Percentiles rank a stretch among this genome's conserved stretches.
phyloP scores from a whole-genome alignment of 35 echinoderm and acorn worm species.

The Apostichopus japonicus region DNA sequence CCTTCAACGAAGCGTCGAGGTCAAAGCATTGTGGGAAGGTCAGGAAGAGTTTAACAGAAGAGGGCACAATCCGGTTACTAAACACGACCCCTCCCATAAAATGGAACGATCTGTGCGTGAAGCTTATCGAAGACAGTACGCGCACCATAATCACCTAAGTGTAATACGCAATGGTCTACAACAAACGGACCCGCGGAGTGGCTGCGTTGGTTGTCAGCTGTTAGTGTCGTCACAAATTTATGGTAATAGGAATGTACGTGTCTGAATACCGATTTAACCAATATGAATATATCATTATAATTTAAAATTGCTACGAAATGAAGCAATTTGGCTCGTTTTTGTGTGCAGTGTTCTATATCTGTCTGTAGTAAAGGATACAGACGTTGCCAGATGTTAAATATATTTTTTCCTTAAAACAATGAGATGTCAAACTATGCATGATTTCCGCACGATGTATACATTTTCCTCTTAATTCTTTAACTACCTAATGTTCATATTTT shows the following conservation, averaged over 20 bases:
- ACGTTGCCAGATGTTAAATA: too few species aligned
- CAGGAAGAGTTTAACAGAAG: neutral
- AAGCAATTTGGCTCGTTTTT: too few species aligned
- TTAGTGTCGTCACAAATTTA: conserved; percentile 17
- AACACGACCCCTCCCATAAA: neutral
- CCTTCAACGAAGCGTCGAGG: neutral
- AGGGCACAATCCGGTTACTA: neutral
- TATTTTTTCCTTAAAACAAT: too few species aligned
- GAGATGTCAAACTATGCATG: too few species aligned
- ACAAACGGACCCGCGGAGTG: neutral
- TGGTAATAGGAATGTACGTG: neutral
- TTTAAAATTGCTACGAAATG: too few species aligned
- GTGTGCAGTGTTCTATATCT: too few species aligned
- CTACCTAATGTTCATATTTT: too few species aligned
- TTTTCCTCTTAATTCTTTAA: too few species aligned
- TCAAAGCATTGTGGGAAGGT: neutral
- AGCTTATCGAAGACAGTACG: neutral
- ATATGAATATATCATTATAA: neutral
- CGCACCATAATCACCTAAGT: neutral
- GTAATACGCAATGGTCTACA: neutral
- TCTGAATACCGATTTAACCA: neutral
- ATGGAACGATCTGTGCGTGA: neutral
- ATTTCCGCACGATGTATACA: too few species aligned
- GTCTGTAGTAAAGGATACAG: too few species aligned
- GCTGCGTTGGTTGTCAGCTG: conserved; percentile 23